These are phyloP conservation scores for Mastomys natalensis DNA, from an alignment of 2,113 vertebrate species.

Conservation along the genomic window DNA sequence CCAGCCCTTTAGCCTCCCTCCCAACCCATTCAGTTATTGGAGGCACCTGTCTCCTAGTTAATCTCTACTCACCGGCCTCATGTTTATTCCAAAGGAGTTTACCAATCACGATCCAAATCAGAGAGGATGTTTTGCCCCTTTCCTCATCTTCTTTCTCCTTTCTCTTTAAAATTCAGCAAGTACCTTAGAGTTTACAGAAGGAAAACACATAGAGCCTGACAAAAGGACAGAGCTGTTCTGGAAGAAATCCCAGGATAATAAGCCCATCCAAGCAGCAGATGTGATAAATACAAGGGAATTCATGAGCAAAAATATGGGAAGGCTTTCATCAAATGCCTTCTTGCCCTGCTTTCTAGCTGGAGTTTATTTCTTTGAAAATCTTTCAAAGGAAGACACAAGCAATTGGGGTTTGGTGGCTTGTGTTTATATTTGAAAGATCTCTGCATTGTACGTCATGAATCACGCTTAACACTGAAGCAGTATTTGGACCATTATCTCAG, in stretches of 20 bases:
- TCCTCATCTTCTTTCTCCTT: slow-evolving; percentile 24
- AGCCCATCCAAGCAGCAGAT: background rate
- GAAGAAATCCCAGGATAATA: slow-evolving; percentile 63
- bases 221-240: slow-evolving; percentile 46
- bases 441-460: background rate
- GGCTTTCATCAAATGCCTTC: slow-evolving; percentile 49
- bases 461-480: slow-evolving; percentile 4
- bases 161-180: slow-evolving; percentile 63
- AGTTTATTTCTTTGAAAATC: slow-evolving; percentile 27
- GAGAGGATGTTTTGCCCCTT: slow-evolving; percentile 9
- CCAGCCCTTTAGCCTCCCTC: background rate
- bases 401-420: background rate
- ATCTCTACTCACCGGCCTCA: background rate
- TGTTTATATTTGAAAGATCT: slow-evolving; percentile 41
- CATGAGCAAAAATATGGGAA: slow-evolving; percentile 48
- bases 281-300: slow-evolving; percentile 67
- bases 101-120: slow-evolving; percentile 43
- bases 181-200: slow-evolving; percentile 63
- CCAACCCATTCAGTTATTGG: background rate
- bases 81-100: slow-evolving; percentile 67
- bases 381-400: slow-evolving; percentile 38
- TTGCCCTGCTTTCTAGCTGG: slow-evolving; percentile 39
- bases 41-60: slow-evolving; percentile 49
- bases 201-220: slow-evolving; percentile 54
- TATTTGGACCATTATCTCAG: background rate